phyloP scores from a whole-genome alignment of 2,888 invertebrate species.

The Therioaphis trifolii region DNA sequence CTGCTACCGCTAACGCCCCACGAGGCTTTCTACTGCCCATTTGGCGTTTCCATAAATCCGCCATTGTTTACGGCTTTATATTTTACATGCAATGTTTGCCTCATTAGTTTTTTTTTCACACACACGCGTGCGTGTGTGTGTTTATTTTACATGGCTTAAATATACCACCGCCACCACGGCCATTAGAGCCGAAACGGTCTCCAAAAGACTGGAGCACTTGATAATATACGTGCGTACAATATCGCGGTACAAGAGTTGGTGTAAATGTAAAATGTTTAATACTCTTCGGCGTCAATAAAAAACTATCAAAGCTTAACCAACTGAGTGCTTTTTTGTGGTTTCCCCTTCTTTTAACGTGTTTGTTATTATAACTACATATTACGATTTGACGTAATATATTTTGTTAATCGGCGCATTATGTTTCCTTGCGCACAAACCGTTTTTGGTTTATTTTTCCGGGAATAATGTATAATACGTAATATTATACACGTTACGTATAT shows the following conservation, averaged over 20 bases:
- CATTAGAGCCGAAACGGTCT: background rate
- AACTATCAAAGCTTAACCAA: background rate
- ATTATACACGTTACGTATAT: background rate
- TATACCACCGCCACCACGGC: background rate
- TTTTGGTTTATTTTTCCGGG: background rate
- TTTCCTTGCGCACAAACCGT: conserved; percentile 10
- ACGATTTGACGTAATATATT: background rate
- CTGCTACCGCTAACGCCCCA: background rate
- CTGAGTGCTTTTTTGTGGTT: background rate
- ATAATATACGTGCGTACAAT: background rate
- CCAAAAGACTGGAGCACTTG: background rate
- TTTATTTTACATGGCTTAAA: background rate
- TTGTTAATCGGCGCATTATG: background rate
- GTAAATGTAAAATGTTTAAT: background rate
- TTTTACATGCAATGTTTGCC: conserved; percentile 20
- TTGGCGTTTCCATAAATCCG: conserved; percentile 26
- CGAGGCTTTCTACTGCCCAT: conserved; percentile 6
- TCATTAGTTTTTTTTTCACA: conserved; percentile 45
- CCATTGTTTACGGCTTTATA: conserved; percentile 38
- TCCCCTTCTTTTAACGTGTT: too few relatives aligned
- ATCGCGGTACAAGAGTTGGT: background rate
- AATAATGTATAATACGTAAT: background rate
- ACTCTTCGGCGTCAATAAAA: background rate
- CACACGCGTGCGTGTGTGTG: background rate
- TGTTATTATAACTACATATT: background rate